Evolutionary conservation across 2,888 invertebrate species (phyloP), one percentile per base, ranked within the genome.

Genomic region (Rhabditoides inermis): DNA sequence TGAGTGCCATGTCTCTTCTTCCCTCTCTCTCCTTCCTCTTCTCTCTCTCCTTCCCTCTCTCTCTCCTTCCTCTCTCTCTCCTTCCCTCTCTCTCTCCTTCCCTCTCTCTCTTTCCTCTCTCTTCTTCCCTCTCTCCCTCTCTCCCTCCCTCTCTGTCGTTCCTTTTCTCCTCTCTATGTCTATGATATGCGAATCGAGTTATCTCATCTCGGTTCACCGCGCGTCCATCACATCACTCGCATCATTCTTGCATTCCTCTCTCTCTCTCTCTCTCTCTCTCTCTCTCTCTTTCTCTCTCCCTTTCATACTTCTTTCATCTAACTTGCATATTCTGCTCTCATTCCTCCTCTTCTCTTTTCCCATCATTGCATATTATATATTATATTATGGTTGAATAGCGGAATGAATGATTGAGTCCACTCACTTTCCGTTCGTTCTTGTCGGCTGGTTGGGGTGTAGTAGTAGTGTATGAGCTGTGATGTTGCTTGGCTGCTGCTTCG

Each of bases 191-290:
- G 27, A 45, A 27, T 30, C n/a, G n/a, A n/a, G n/a, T 15, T 32
- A 12, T 32, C 7, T 15, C 10, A 7, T 30, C 27, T 5, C 20
- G 20, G 22, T 10, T 26, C 27, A 45, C 20, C n/a, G n/a, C n/a
- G n/a, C n/a, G n/a, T n/a, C n/a, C 15, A n/a, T 20, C 20, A 20
- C 15, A 28, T 45, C 32, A 35, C 23, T 15, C 32, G 23, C 23
- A 22, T 32, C 3, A 23, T 35, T 22, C 36, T 28, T 32, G 28
- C 37, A 26, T 3, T 48, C 25, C 26, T 30, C 22, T 27, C 28
- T 55, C 44, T 49, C 48, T 45, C 39, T 26, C 45, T n/a, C 6
- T 12, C 30, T 18, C 2, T 42, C 41, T 27, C 18, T 26, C 35
- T 30, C 41, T 27, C 18, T 26, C 35, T 30, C 36, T 26, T 45